These are phyloP conservation scores for Limonius californicus DNA, from an alignment of 1,140 invertebrate species.

Conservation along the genomic window DNA sequence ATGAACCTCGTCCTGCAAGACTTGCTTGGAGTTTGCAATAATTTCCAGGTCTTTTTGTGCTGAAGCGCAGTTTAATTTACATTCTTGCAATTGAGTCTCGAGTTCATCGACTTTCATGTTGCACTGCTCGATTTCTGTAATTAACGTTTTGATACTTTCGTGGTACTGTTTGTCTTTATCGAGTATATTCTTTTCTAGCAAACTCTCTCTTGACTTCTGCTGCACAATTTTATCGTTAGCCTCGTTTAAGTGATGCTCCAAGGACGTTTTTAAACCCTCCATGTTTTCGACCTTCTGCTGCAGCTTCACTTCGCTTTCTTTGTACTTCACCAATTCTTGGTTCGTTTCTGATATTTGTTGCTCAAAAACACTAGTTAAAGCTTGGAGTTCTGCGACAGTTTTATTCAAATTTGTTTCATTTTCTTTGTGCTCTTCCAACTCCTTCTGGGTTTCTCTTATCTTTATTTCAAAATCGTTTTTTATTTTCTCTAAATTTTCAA, in stretches of 20 bases:
- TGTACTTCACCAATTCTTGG: conserved; percentile 10
- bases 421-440: neutral
- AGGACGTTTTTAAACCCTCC: neutral
- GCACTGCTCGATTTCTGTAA: neutral
- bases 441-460: conserved; percentile 2
- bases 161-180: neutral
- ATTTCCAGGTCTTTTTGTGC: neutral
- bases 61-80: neutral
- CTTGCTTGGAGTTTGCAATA: neutral
- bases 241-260: neutral
- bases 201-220: neutral
- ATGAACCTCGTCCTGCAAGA: neutral
- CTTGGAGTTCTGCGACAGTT: neutral
- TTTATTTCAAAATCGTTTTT: neutral
- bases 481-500: neutral
- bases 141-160: neutral
- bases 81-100: neutral
- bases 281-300: neutral
- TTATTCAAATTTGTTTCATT: conserved; percentile 1
- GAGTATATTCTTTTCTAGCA: neutral
- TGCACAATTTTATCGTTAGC: neutral
- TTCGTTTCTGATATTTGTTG: neutral
- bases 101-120: neutral
- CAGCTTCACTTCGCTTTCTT: neutral
- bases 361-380: neutral